Base-by-base conservation (phyloP, 2,888 invertebrate species). In the Dicranocentrus wangi region DNA sequence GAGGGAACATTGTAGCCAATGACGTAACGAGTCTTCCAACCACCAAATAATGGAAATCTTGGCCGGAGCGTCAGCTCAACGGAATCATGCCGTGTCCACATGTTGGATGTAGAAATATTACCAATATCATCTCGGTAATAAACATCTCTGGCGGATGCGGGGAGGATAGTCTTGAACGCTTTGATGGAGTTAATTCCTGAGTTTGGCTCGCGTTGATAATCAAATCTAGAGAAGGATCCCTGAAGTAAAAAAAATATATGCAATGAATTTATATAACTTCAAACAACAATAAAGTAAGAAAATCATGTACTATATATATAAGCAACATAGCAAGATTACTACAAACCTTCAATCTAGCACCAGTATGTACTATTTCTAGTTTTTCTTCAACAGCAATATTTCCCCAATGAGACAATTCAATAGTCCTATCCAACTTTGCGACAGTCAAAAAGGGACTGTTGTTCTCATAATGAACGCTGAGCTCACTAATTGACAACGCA, bases 341-440 rank as follows among this genome's bases (percentile, higher is more conserved):
- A 28, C n/a, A 21, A 27, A 90, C 91, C 88, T 98, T 97, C 51
- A 99, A 90, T 83, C 92, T 91, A 13, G 99, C 99, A 53, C 99
- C 99, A 60, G 94, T 94, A 88, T 99, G 99, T 21, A 93, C 91
- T 85, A 99, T 91, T 88, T 98, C 96, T 86, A 99, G 92, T 7
- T 94, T 93, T 89, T 99, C 99, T 88, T 99, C 98, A 0, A 99
- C 92, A 23, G 99, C 99, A 87, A 99, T 95, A 88, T 99, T 98
- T 8, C 99, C 99, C 99, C 99, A 99, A 89, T 99, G 99, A 0
- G 99, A 99, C 1, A 99, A 93, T 90, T 99, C 99, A 87, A 99
- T 94, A 0, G 93, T 90, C 65, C 99, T 92, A 87, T 95, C 94
- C 86, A 99, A 89, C 60, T 92, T 91, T 0, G 94, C 95, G 0